Evolutionary conservation across 2,113 vertebrate genomes (phyloP), one percentile per base, ranked within the genome.

Genomic region (Potamarius usumacintae): DNA sequence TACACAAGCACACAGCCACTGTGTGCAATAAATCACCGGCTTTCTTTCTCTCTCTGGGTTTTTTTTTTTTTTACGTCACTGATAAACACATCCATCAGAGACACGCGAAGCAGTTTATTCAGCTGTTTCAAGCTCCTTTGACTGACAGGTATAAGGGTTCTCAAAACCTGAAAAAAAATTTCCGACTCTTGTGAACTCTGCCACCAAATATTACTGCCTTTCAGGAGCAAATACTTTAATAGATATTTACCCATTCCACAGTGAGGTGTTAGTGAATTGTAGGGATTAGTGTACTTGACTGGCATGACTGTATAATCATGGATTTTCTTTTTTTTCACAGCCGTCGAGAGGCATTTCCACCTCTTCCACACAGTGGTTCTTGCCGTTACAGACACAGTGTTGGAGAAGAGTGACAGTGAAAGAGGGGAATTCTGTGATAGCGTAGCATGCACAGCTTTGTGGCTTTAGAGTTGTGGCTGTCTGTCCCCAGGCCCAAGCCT

Each of bases 391-490:
- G 94, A 94, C 92, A 94, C 91, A 89, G 90, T 86, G 86, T 92
- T 94, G 93, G 93, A 89, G 91, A 90, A 95, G 92, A 93, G 74
- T 84, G 81, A 89, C 86, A 80, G 85, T 27, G 79, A 78, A 92
- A 94, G 89, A 90, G 91, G 83, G 87, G 93, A 94, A 95, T 94
- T 95, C 92, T 93, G 92, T 85, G 89, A 94, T 94, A 95, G 92
- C 92, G 91, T 91, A 89, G 90, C 92, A 93, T 88, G 93, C 93
- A 93, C 93, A 91, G 93, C 92, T 94, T 94, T 93, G 91, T 91
- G 92, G 92, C 91, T 94, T 93, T 94, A 94, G 93, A 91, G 92
- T 93, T 92, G 83, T 55, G 90, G 90, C 92, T 93, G 94, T 94
- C 94, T 94, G 92, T 92, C 90, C 90, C 90, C 88, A 86, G 88